phyloP scores from a whole-genome alignment of 2,113 vertebrate species.

The Excalfactoria chinensis region DNA sequence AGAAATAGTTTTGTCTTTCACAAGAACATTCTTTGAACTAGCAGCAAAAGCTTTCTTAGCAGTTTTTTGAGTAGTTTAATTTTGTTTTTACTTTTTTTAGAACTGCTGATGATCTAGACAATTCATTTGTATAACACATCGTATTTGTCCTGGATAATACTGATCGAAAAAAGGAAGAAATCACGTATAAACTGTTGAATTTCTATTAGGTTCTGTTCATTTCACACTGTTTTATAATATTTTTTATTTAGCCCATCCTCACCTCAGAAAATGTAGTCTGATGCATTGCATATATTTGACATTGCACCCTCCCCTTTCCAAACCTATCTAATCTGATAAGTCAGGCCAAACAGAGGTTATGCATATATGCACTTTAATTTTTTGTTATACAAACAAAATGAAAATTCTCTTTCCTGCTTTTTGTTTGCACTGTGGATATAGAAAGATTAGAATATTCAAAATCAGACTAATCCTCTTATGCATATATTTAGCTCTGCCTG shows the following conservation, averaged over 20 bases:
- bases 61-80: neutral
- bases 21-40: neutral
- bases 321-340: neutral
- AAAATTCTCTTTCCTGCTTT: neutral
- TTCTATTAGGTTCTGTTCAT: neutral
- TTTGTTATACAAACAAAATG: neutral
- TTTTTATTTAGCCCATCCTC: neutral
- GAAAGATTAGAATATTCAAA: constrained; percentile 47
- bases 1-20: too few species aligned
- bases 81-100: neutral
- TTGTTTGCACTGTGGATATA: constrained; percentile 1
- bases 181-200: neutral
- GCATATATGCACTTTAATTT: neutral
- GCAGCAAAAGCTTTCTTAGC: neutral
- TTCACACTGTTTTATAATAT: neutral
- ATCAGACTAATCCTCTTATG: constrained; percentile 39
- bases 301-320: neutral
- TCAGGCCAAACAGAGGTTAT: neutral
- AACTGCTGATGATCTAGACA: neutral
- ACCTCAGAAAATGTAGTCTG: accelerated
- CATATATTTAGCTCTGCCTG: neutral
- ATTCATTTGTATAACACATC: neutral
- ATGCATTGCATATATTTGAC: neutral
- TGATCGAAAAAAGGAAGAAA: neutral
- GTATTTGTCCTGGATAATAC: neutral